Conservation (phyloP, 2,797 vertebrate species). For the Takifugu rubripes region DNA sequence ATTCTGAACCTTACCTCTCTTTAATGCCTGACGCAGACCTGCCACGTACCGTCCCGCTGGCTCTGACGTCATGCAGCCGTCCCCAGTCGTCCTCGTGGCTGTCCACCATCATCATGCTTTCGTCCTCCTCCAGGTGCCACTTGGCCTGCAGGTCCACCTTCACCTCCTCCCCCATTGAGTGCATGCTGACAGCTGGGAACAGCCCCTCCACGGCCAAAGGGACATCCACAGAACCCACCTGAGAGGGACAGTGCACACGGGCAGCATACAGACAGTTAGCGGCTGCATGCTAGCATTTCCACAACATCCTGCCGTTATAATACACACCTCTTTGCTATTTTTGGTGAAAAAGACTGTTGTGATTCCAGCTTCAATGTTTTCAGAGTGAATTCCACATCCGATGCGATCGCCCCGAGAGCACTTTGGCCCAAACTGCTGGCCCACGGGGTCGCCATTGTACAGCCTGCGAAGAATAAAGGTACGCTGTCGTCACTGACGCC, state of each 20-base stretch:
- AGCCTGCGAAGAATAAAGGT: constrained; percentile 68
- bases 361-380: constrained; percentile 82
- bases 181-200: constrained; percentile 92
- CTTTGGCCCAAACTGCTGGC: constrained; percentile 92
- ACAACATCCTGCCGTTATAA: neutral
- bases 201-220: constrained; percentile 83
- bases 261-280: too few species aligned
- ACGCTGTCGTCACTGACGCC: neutral
- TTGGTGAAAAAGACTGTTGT: constrained; percentile 94
- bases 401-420: constrained; percentile 90
- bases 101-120: constrained; percentile 94
- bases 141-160: constrained; percentile 87
- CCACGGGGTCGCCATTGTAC: constrained; percentile 89
- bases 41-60: constrained; percentile 80
- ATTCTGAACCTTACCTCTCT: too few species aligned
- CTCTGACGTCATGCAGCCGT: constrained; percentile 86
- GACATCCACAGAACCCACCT: constrained; percentile 88
- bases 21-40: too few species aligned
- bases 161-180: constrained; percentile 92
- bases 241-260: neutral
- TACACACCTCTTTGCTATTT: constrained; percentile 88
- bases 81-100: constrained; percentile 95
- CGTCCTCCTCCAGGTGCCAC: constrained; percentile 83
- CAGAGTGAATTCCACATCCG: constrained; percentile 88
- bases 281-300: too few species aligned